Evolutionary conservation across 2,797 vertebrate species (phyloP), one percentile per base, ranked within the genome.

Genomic region (Onychomys torridus): DNA sequence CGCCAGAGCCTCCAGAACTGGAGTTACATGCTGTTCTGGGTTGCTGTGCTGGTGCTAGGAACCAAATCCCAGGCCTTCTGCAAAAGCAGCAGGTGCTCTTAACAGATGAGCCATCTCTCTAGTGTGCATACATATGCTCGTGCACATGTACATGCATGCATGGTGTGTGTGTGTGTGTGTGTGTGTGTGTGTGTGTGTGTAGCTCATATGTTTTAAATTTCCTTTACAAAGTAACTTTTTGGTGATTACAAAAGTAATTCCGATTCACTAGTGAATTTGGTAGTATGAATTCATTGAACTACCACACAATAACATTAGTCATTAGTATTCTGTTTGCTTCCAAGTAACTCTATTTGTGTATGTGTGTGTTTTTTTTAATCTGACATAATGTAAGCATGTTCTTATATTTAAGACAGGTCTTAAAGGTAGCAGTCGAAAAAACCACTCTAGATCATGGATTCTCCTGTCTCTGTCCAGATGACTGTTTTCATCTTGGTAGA

Each of bases 221-320:
- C 69, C 55, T 57, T 81, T 76, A 57, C 67, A 94, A 92, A 85
- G 29, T 5, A 29, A 49, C 14, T 81, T 81, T 76, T 69, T 85
- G 25, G 71, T 94, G 34, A 90, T 79, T 78, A 19, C n/a, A 59
- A 84, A 95, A 94, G 14, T 96, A 84, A 43, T 57, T 88, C 63
- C 89, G 11, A 19, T 73, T 76, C 76, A 29, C 46, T 96, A 61
- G 73, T 37, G 79, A 82, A 49, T 76, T 94, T 90, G 27, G 69
- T 85, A 75, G 40, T 34, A 69, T 63, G 43, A 95, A 40, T 19
- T 91, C 43, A 89, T 65, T 95, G 78, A 21, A 83, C 12, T 82
- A 40, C 43, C 77, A 19, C 88, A 61, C 19, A 57, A 88, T 71
- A 81, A 49, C n/a, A 14, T 49, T 82, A 17, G 25, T 61, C 25